These are phyloP conservation scores for Oeneis ivallda DNA, from an alignment of 2,888 invertebrate species.

Conservation along the genomic window DNA sequence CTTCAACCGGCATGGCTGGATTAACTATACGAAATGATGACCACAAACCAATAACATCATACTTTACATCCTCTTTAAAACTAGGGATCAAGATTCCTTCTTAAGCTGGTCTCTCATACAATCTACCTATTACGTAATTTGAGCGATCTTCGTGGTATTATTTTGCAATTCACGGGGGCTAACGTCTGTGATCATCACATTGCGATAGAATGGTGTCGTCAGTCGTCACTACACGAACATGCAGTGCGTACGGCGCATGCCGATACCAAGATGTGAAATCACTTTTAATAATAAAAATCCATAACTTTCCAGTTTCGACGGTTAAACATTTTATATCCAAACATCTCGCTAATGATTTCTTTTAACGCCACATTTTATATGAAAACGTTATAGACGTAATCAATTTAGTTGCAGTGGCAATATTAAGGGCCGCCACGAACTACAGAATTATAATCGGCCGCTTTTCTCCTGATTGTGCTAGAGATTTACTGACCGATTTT, in stretches of 20 bases:
- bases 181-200: neutral
- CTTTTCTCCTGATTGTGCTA: no score
- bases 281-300: neutral
- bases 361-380: constrained; percentile 25
- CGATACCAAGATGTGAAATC: neutral
- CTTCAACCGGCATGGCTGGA: constrained; percentile 60
- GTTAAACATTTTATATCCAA: constrained; percentile 7
- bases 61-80: neutral
- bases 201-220: neutral
- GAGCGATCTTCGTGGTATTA: neutral
- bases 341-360: constrained; percentile 20
- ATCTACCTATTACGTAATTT: neutral
- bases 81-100: neutral
- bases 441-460: neutral
- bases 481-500: no score
- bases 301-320: neutral
- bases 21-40: constrained; percentile 62
- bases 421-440: neutral
- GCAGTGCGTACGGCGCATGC: neutral
- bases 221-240: neutral
- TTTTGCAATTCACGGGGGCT: neutral
- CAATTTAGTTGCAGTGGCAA: constrained; percentile 30
- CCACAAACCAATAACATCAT: constrained; percentile 51
- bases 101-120: neutral
- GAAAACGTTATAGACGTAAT: constrained; percentile 23